Evolutionary conservation across 2,888 invertebrate species (phyloP).

Genomic region (Hemistola chrysoprasaria): DNA sequence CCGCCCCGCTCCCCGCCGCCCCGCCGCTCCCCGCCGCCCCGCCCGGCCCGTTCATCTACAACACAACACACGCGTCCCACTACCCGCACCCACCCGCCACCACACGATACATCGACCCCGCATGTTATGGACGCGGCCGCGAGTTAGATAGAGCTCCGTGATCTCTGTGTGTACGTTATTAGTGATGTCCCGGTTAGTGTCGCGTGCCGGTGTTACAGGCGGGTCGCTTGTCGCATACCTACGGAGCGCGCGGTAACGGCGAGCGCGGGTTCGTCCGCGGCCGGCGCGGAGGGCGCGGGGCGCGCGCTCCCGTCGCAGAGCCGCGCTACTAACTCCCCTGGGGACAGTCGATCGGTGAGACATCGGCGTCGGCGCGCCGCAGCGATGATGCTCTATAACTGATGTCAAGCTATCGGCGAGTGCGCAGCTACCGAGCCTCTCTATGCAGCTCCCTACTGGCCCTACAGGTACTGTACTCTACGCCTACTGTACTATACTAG

Average conservation of each 20-base stretch:
- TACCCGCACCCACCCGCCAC: slow-evolving; percentile 40
- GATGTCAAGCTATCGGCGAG: too few species aligned
- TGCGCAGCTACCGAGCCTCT: slow-evolving; percentile 13
- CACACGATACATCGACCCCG: slow-evolving; percentile 32
- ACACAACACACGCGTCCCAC: slow-evolving; percentile 2
- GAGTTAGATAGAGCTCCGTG: slow-evolving; percentile 42
- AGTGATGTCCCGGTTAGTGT: slow-evolving; percentile 15
- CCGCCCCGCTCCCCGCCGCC: slow-evolving; percentile 79
- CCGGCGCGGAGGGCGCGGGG: slow-evolving; percentile 19
- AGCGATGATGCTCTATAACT: too few species aligned
- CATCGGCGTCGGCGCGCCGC: too few species aligned
- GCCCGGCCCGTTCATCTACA: slow-evolving; percentile 31
- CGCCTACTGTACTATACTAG: slow-evolving; percentile 49
- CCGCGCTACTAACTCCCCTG: slow-evolving; percentile 66
- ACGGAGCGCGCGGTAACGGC: too few species aligned
- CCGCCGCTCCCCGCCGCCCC: slow-evolving; percentile 49
- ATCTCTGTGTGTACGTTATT: slow-evolving; percentile 47
- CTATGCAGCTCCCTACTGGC: slow-evolving; percentile 19
- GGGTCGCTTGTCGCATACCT: too few species aligned
- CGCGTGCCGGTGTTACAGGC: slow-evolving; percentile 18
- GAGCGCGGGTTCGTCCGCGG: too few species aligned
- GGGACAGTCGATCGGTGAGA: slow-evolving; percentile 48
- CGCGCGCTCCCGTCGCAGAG: slow-evolving; percentile 48
- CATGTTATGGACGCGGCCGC: slow-evolving; percentile 35
- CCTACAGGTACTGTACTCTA: slow-evolving; percentile 21